Base-by-base conservation (phyloP, 1,140 invertebrate genomes). In the Hyposmocoma kahamanoa region DNA sequence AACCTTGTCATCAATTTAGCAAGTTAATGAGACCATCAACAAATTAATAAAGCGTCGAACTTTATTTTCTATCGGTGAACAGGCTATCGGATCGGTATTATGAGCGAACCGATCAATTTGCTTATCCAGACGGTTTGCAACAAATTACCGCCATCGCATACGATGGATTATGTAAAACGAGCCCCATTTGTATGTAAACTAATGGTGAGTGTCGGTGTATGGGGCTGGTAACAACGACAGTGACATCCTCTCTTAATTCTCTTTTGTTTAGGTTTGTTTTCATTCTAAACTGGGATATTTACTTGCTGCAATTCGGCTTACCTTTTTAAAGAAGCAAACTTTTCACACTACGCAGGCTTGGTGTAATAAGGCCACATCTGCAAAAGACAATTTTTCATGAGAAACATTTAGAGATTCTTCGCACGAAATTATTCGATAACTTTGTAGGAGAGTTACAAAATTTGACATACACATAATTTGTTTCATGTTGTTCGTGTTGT, bases 141-240 rank as follows among this genome's bases (percentile, higher is more conserved):
- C 76, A 84, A 81, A 82, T 82, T 81, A 80, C 77, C 69, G 63
- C 60, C 70, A 72, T 72, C 70, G 67, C 63, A 65, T 66, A 67
- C 65, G 76, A 78, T 68, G 78, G 76, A 82, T 84, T 84, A 84
- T 84, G 80, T 84, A 81, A 82, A 82, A 75, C 75, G 72, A 84
- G 56, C 54, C 69, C 80, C 75, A 84, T 84, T 84, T 82, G 67
- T 84, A 84, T 84, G 80, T 77, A 68, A 84, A 84, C 77, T 79
- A 80, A 81, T 80, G 80, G 72, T 59, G 73, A 65, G 66, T 74
- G 75, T 69, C 74, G 66, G 51, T 59, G 59, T 69, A 69, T 61
- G 59, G 53, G 55, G 54, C 58, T 59, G 59, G 55, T 51, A 53
- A 46, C 50, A 53, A 39, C 58, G 59, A 63, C 57, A 50, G 59